Base-by-base conservation (phyloP, 2,888 invertebrate species). In the Drosophila quinaria region DNA sequence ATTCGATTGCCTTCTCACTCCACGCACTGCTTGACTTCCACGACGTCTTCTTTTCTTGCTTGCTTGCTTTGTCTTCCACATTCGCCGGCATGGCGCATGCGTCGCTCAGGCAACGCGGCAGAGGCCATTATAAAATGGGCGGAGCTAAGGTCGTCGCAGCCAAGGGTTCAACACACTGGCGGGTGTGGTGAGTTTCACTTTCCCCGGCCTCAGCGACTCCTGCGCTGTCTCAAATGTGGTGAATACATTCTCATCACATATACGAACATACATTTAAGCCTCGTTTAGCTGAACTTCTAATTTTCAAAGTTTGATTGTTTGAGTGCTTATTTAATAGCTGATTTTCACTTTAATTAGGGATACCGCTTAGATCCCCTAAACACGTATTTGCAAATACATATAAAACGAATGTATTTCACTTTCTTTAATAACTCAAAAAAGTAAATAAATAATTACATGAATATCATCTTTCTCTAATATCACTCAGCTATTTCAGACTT, bases 71-170 rank as follows among this genome's bases (percentile, higher is more conserved):
- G 65, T 52, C 65, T 59, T 55, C 54, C 67, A 74, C 60, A 55
- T 80, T 74, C 78, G 76, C 50, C 49, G 41, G 63, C 66, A 63
- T 56, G 67, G 80, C 89, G 84, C 88, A 81, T 85, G 90, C 89
- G 89, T 81, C 78, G 77, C 72, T 64, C 49, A 22, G 76, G 52
- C 73, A 62, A 22, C 52, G 66, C 63, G 66, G 31, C 78, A 74
- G 87, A 74, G 85, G 90, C 92, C 92, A 92, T 92, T 91, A 80
- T 85, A 86, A 92, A 92, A 92, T 78, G 78, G 92, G 92, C 92
- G 92, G 91, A 90, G 92, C 84, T 70, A 83, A 84, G 73, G 68
- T 71, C 61, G 81, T 51, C 68, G 52, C 61, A 62, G 63, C 56
- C 78, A 66, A 74, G 70, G 65, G 56, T 69, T 74, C 70, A 74